Base-by-base conservation (phyloP, 2,113 vertebrate species). In the Psittacula cyanocephala region DNA sequence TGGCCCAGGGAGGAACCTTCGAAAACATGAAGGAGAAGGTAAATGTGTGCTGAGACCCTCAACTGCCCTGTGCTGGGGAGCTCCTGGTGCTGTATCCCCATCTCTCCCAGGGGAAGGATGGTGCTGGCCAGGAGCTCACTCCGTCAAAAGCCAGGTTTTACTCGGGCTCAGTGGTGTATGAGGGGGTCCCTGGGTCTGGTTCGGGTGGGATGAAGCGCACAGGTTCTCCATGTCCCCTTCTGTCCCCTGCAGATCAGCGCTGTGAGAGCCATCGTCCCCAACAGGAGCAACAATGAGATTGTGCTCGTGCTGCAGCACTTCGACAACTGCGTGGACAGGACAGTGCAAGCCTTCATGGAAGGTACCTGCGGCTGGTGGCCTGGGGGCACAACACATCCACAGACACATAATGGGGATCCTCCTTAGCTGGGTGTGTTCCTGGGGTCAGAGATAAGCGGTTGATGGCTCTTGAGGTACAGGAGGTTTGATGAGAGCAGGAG, bases 1-100 rank as follows among this genome's bases (percentile, higher is more conserved):
- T 99, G 98, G 99, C 99, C 93, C 99, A 99, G 93, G 99, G 99
- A 97, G 99, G 99, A 95, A 98, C 98, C 19, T 98, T 98, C 81
- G 99, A 99, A 85, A 99, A 98, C 96, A 99, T 99, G 99, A 99
- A 99, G 96, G 99, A 99, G 90, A 99, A 99, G 98, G 99, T 99
- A 98, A 97, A 97, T 53, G 63, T 68, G 87, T 31, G 20, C 12
- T 28, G 81, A 46, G 59, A 41, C 24, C 55, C 65, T 89, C 19
- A 5, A 29, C 3, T 31, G 62, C 76, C 25, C 0, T 3, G 27
- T 53, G 52, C 52, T 29, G 75, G 31, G 17, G 41, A 81, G 69
- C 62, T 67, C 3, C 6, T 4, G 50, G 9, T 7, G 4, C 63
- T 52, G 14, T 11, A 4, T 39, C 91, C 65, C 52, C 60, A 7